phyloP scores from a whole-genome alignment of 2,113 vertebrate species.

The Gasterosteus nipponicus region DNA sequence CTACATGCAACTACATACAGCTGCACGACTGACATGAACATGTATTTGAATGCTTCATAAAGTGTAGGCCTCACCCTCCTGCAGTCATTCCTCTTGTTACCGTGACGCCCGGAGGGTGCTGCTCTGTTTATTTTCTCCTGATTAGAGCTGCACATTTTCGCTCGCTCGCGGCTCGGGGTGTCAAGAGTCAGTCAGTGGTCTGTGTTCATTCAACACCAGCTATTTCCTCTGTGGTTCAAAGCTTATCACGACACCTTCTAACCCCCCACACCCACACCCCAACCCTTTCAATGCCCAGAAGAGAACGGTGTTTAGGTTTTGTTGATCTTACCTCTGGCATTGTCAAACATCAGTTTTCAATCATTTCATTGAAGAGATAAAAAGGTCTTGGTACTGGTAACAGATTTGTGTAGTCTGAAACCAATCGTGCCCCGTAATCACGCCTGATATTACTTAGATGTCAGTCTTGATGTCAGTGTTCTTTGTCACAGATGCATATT shows the following conservation, averaged over 20 bases:
- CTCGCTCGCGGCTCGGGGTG: slow-evolving; percentile 48
- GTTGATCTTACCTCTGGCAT: slow-evolving; percentile 37
- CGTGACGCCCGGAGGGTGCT: slow-evolving; percentile 47
- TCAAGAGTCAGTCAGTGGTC: slow-evolving; percentile 55
- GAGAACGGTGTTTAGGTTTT: slow-evolving; percentile 20
- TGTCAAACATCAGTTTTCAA: slow-evolving; percentile 46
- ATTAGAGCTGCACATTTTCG: slow-evolving; percentile 74
- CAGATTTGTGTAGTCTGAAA: slow-evolving; percentile 31
- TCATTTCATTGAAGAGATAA: slow-evolving; percentile 26
- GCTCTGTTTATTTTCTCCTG: slow-evolving; percentile 76
- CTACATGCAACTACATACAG: background rate
- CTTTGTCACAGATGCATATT: slow-evolving; percentile 48
- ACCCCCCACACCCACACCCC: background rate
- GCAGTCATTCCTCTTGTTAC: slow-evolving; percentile 52
- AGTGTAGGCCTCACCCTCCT: slow-evolving; percentile 28
- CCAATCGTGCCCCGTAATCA: slow-evolving; percentile 44
- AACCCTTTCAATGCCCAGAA: slow-evolving; percentile 12
- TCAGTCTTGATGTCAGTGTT: slow-evolving; percentile 44
- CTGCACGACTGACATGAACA: background rate
- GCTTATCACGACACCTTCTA: slow-evolving; percentile 59
- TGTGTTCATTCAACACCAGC: slow-evolving; percentile 72
- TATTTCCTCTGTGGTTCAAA: slow-evolving; percentile 57
- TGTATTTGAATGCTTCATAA: background rate
- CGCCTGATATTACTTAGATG: slow-evolving; percentile 41
- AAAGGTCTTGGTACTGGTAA: slow-evolving; percentile 17